Conservation (phyloP, 1,140 invertebrate genomes). For the Drosophila nebulosa region DNA sequence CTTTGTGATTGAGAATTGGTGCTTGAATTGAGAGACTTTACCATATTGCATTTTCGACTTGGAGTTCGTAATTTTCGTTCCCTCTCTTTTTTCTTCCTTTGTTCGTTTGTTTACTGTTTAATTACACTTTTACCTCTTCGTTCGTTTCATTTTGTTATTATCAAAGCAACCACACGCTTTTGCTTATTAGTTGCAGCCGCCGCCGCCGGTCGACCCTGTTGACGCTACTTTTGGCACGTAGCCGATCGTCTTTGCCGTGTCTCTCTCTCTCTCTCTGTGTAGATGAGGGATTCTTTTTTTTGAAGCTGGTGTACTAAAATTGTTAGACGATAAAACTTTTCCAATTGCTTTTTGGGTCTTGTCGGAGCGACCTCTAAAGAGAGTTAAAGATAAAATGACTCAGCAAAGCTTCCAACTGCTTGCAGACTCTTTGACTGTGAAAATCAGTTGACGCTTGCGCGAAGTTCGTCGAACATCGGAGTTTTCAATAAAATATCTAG, state of each 20-base stretch:
- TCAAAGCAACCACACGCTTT: constrained; percentile 20
- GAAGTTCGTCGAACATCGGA: constrained; percentile 7
- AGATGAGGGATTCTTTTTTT: constrained; percentile 15
- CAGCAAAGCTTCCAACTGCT: constrained; percentile 28
- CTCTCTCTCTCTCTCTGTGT: constrained; percentile 10
- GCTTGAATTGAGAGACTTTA: not conserved
- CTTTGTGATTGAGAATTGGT: constrained; percentile 55
- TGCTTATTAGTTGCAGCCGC: constrained; percentile 27
- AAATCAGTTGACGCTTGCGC: constrained; percentile 49
- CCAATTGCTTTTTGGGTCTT: constrained; percentile 4
- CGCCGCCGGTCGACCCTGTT: constrained; percentile 13
- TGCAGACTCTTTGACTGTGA: not conserved
- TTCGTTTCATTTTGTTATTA: constrained; percentile 28
- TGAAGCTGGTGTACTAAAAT: constrained; percentile 3
- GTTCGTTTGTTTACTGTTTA: constrained; percentile 52
- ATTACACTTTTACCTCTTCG: constrained; percentile 42
- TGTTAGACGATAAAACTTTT: constrained; percentile 14
- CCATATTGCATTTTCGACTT: not conserved
- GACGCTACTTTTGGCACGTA: constrained; percentile 65
- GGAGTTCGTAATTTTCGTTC: constrained; percentile 16
- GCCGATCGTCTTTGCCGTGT: constrained; percentile 15
- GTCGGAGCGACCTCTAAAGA: constrained; percentile 17
- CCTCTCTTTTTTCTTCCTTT: not conserved
- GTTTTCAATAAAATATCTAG: not conserved
- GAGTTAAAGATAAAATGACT: constrained; percentile 20